Evolutionary conservation across 1,140 invertebrate genomes (phyloP), one percentile per base, ranked within the genome.

Genomic region (Caerostris extrusa): DNA sequence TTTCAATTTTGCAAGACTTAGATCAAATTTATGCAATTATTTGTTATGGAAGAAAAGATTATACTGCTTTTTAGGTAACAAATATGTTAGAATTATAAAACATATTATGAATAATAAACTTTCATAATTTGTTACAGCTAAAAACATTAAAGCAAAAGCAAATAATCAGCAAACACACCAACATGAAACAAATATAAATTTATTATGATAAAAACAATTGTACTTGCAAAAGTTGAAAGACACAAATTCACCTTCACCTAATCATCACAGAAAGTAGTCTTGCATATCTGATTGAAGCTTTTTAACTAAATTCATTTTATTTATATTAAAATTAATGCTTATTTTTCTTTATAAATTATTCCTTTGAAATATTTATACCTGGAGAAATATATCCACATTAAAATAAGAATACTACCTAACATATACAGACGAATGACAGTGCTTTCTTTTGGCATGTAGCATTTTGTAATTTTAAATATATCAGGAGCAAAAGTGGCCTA

Each of bases 391-490:
- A 95, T 71, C 94, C 94, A 95, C 3, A 95, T n/a, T 58, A 94
- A 57, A 58, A 95, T 71, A 19, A 69, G 60, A 19, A 93, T 12
- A 34, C 56, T 34, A 10, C 94, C 95, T 64, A 95, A 86, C 34
- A 95, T 94, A 94, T 97, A 97, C 3, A 96, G 94, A 7, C 89
- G 86, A 5, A 96, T 95, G 6, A 98, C 97, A 61, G 97, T 97
- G 58, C 96, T 96, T 96, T 98, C 98, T 93, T 96, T 96, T 91
- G 98, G 97, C 97, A 98, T 97, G 95, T 97, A 97, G 95, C 98
- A 98, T 95, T 97, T 97, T 83, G 96, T 96, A 50, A 98, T 96
- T 56, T 96, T 96, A 96, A 97, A 97, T 95, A 98, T 97, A 95
- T 97, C 96, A 17, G 97, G 97, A 50, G 97, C 97, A 94, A 98